phyloP scores from a whole-genome alignment of 2,113 vertebrate genomes.

The Cygnus atratus region DNA sequence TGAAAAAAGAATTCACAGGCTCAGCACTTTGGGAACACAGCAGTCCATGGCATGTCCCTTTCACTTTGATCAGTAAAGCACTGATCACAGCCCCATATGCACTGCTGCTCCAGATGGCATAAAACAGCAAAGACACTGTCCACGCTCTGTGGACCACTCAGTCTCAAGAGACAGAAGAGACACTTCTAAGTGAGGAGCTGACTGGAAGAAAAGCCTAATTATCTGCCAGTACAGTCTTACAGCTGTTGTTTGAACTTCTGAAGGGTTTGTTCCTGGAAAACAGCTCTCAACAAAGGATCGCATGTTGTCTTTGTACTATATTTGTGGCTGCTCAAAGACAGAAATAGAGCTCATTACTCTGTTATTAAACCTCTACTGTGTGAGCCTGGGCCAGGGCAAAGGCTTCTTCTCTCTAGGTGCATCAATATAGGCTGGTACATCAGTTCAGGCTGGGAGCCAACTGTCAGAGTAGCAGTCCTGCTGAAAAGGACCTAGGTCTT shows the following conservation, averaged over 20 bases:
- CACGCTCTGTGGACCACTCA: neutral
- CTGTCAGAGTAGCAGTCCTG: neutral
- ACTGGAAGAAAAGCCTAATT: neutral
- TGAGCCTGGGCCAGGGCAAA: neutral
- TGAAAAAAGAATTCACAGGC: neutral
- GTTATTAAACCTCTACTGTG: neutral
- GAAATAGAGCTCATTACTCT: neutral
- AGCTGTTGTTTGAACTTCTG: neutral
- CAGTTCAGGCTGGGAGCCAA: neutral
- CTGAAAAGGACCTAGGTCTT: neutral
- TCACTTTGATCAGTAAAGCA: neutral
- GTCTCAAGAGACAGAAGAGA: neutral
- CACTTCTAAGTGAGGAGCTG: neutral
- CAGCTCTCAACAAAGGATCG: neutral
- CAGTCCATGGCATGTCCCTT: neutral
- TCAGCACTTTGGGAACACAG: neutral
- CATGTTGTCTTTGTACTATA: neutral
- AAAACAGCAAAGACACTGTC: neutral
- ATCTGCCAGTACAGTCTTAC: neutral
- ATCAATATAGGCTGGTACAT: neutral
- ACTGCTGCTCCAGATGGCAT: neutral
- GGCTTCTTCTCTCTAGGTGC: neutral
- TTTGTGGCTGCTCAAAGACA: neutral
- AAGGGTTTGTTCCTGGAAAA: neutral
- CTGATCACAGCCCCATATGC: neutral